Conservation (phyloP, 2,113 vertebrate genomes). For the Rattus norvegicus region DNA sequence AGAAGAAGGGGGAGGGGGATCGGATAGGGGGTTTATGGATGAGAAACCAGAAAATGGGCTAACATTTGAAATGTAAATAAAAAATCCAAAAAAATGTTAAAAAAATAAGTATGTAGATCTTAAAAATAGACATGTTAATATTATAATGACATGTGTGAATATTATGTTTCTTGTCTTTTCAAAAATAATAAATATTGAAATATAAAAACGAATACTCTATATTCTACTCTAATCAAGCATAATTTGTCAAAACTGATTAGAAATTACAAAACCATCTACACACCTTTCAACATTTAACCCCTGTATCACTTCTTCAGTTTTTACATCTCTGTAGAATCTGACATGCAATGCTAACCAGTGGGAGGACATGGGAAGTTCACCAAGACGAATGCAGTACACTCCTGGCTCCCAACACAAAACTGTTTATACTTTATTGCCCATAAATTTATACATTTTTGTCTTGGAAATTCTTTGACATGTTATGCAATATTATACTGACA, state of each 20-base stretch:
- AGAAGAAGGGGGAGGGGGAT: too few relatives aligned
- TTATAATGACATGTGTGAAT: too few relatives aligned
- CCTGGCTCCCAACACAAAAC: background rate
- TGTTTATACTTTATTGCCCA: background rate
- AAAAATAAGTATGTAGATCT: too few relatives aligned
- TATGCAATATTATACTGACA: background rate
- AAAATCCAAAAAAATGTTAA: too few relatives aligned
- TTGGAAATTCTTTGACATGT: background rate
- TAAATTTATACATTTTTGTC: background rate
- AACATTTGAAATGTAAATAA: too few relatives aligned
- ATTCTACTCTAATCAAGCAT: background rate
- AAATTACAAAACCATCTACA: background rate
- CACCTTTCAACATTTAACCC: background rate
- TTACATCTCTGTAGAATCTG: background rate
- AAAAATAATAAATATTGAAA: too few relatives aligned
- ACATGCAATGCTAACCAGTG: background rate
- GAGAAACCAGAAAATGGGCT: too few relatives aligned
- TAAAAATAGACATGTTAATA: too few relatives aligned
- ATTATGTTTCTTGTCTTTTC: too few relatives aligned
- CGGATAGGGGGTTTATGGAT: too few relatives aligned
- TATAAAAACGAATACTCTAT: background rate
- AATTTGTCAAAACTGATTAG: background rate
- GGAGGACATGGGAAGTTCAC: background rate
- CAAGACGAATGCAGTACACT: background rate
- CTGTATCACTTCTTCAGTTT: background rate